These are phyloP conservation scores for Burhinus bistriatus DNA, from an alignment of 2,113 vertebrate genomes.

Conservation along the genomic window DNA sequence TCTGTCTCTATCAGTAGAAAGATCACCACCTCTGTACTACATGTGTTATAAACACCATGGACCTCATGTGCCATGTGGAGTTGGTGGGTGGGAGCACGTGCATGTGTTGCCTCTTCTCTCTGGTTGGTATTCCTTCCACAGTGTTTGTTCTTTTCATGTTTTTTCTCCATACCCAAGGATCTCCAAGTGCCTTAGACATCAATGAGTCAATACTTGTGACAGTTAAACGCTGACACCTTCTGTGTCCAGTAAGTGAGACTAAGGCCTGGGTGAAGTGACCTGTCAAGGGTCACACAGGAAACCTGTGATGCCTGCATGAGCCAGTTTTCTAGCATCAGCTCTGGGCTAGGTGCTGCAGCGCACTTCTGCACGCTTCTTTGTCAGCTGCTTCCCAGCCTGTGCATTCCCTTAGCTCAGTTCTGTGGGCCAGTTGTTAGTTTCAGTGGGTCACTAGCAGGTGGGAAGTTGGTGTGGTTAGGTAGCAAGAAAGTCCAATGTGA, in stretches of 20 bases:
- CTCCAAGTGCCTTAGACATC: not conserved
- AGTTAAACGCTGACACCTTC: not conserved
- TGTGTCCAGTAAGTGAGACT: not conserved
- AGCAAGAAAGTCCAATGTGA: not conserved
- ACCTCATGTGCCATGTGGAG: not conserved
- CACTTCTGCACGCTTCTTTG: not conserved
- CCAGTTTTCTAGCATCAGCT: not conserved
- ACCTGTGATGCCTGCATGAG: not conserved
- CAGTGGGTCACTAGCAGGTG: not conserved
- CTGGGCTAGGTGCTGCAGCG: not conserved
- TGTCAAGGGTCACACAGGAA: not conserved
- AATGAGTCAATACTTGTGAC: not conserved
- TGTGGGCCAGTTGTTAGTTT: not conserved
- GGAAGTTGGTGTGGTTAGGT: not conserved
- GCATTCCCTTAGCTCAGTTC: not conserved
- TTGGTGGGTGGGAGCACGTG: not conserved
- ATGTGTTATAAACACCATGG: constrained; percentile 15
- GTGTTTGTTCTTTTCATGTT: not conserved
- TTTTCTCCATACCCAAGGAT: not conserved
- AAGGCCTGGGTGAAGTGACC: not conserved
- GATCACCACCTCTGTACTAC: constrained; percentile 40
- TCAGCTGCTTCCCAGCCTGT: not conserved
- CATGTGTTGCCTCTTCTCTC: not conserved
- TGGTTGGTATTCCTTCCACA: not conserved
- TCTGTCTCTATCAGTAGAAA: constrained; percentile 34